Conservation (phyloP, 2,888 invertebrate species). For the Dasypogon diadema region DNA sequence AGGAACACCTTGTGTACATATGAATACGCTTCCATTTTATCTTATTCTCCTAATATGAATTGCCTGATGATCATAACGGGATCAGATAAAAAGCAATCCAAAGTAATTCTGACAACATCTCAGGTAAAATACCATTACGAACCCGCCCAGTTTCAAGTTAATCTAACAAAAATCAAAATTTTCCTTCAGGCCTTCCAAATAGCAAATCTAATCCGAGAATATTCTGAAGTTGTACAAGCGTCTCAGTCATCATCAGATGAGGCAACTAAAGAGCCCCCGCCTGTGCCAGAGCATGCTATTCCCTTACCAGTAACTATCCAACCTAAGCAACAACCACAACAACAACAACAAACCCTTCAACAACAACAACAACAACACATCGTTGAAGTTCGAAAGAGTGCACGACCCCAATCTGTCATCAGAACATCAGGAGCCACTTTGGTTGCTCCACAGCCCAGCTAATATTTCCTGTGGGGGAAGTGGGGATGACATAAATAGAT, state of each 20-base stretch:
- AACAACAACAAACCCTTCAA: neutral
- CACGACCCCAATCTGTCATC: slow-evolving; percentile 59
- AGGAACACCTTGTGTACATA: slow-evolving; percentile 91
- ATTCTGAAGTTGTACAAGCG: slow-evolving; percentile 77
- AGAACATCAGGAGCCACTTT: slow-evolving; percentile 59
- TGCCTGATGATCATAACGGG: slow-evolving; percentile 94
- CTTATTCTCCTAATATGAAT: slow-evolving; percentile 91
- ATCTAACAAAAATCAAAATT: slow-evolving; percentile 5
- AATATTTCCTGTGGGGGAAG: slow-evolving; percentile 59
- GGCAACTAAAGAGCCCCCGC: slow-evolving; percentile 58
- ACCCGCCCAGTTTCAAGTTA: neutral
- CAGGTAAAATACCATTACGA: too few relatives aligned
- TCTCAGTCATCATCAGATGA: slow-evolving; percentile 57
- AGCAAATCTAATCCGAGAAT: slow-evolving; percentile 79
- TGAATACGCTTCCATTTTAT: slow-evolving; percentile 89
- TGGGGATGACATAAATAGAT: slow-evolving; percentile 57
- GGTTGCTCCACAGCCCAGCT: slow-evolving; percentile 61
- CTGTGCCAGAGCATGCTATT: slow-evolving; percentile 58
- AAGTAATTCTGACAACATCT: slow-evolving; percentile 92
- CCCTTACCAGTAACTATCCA: neutral
- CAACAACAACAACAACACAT: slow-evolving; percentile 52
- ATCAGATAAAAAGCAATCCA: slow-evolving; percentile 90
- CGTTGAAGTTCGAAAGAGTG: slow-evolving; percentile 57
- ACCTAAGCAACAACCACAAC: slow-evolving; percentile 29
- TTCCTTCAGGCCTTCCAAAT: slow-evolving; percentile 57